Evolutionary conservation across 2,113 vertebrate species (phyloP), one percentile per base, ranked within the genome.

Genomic region (Telmatochromis bifrenatus): DNA sequence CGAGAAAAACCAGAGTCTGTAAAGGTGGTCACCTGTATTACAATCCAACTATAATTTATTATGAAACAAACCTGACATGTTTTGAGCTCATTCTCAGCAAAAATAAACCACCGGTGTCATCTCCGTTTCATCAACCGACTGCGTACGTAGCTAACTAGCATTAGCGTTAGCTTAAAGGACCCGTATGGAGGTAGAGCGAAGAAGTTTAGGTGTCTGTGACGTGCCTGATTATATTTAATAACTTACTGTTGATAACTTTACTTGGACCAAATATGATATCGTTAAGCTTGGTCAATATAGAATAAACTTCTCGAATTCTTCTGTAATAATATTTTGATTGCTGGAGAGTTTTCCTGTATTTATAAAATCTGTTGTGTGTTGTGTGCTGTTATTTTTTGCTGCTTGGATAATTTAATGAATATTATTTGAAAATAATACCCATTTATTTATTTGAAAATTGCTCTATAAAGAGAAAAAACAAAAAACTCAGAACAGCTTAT

Each of bases 11-110:
- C 9, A 14, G 9, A 17, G 19, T 15, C 11, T 26, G 2, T 15
- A 26, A 28, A 12, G 28, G 21, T 28, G 4, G 6, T 3, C 3
- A 11, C 23, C 2, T 49, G 6, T n/a, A 26, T 37, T 37, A 9
- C 2, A n/a, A 6, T 47, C 2, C 26, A 7, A 19, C 3, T 31
- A 6, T 4, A 7, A 28, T 51, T 35, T 4, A 15, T 42, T 12
- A 13, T 6, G 3, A 26, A 51, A 93, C 94, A 39, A 51, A 95
- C 94, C 94, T 94, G 89, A 81, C 88, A 53, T 79, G 2, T 82
- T 58, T 83, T 7, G 28, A 55, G 84, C 21, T 93, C 90, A 91
- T 92, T 88, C 87, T 91, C 68, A 51, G 56, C 65, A 51, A 26
- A 84, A 5, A 39, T 4, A 3, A 37, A 39, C 79, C 35, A 21